Base-by-base conservation (phyloP, 2,797 vertebrate species). In the Arnoldichthys spilopterus region DNA sequence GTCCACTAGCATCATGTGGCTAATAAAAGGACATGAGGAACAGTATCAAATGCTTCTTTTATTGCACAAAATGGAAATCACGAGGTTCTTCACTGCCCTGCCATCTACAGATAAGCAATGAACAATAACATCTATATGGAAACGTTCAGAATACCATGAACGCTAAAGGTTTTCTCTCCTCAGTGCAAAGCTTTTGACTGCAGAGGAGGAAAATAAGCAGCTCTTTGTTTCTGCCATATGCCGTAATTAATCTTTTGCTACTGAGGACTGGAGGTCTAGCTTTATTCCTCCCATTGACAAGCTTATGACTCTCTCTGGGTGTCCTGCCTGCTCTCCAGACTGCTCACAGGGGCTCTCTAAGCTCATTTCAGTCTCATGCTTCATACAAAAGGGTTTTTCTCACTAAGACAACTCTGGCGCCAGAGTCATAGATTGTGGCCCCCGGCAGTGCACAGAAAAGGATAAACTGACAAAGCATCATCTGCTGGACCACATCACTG, bases 51-150 rank as follows among this genome's bases (percentile, higher is more conserved):
- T 85, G 63, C 64, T 78, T 81, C n/a, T 84, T 84, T 62, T 34
- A 26, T 58, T 66, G 56, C 56, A 40, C 76, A 80, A 67, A 86
- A 86, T 81, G 67, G 40, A 66, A 88, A 82, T 88, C 85, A 84
- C 81, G 72, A 74, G 70, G 78, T 78, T 74, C 71, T 63, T 79
- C 72, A 62, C 66, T 72, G 75, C 69, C 61, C 62, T 58, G 80
- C 74, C 83, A 84, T 81, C 79, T 82, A 76, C 75, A 85, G 63
- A 66, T 78, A 70, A 45, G 16, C 34, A 11, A 8, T 30, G 49
- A 20, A 3, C 67, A 70, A 28, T 56, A 56, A n/a, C 28, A 49
- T 28, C 49, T 69, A 78, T 51, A 78, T 67, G 56, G 47, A 66
- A 51, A 51, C 37, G 20, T 56, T 34, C 59, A 16, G 47, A 16